phyloP scores from a whole-genome alignment of 2,797 vertebrate genomes.

The Dallia pectoralis region DNA sequence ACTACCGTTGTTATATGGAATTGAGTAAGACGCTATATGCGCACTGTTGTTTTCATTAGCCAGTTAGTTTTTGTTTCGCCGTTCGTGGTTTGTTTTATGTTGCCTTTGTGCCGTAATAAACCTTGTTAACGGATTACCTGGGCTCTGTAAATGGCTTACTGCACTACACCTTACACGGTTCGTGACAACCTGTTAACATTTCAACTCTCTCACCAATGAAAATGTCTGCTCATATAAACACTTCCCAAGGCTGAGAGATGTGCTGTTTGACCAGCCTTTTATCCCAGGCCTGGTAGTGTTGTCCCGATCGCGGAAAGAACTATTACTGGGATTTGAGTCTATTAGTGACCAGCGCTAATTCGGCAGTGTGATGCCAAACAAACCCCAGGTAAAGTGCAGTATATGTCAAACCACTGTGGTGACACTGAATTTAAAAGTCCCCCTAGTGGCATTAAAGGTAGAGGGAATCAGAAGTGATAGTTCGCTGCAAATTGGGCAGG shows the following conservation, averaged over 20 bases:
- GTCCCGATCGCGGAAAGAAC: slow-evolving; percentile 7
- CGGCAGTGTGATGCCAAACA: neutral
- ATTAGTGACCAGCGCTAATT: neutral
- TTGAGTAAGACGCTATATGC: too few species aligned
- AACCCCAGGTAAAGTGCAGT: neutral
- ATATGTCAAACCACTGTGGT: slow-evolving; percentile 31
- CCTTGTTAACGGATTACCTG: too few species aligned
- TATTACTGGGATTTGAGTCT: neutral
- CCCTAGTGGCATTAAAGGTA: slow-evolving; percentile 31
- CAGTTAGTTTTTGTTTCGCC: too few species aligned
- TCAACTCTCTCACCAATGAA: neutral
- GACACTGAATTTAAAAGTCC: slow-evolving; percentile 35
- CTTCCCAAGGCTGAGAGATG: neutral
- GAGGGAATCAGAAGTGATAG: slow-evolving; percentile 40
- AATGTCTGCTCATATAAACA: neutral
- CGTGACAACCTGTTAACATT: neutral
- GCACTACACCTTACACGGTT: too few species aligned
- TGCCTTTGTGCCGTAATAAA: too few species aligned
- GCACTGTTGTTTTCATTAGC: too few species aligned
- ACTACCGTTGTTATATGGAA: too few species aligned
- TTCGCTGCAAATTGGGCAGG: slow-evolving; percentile 31
- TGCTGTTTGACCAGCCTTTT: neutral
- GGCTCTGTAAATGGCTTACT: too few species aligned
- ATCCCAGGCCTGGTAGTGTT: neutral
- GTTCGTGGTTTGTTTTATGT: too few species aligned